Percentiles rank a stretch among this genome's conserved stretches.
Evolutionary conservation across 2,888 invertebrate species (phyloP).

Genomic region (Drosophila buzzatii): DNA sequence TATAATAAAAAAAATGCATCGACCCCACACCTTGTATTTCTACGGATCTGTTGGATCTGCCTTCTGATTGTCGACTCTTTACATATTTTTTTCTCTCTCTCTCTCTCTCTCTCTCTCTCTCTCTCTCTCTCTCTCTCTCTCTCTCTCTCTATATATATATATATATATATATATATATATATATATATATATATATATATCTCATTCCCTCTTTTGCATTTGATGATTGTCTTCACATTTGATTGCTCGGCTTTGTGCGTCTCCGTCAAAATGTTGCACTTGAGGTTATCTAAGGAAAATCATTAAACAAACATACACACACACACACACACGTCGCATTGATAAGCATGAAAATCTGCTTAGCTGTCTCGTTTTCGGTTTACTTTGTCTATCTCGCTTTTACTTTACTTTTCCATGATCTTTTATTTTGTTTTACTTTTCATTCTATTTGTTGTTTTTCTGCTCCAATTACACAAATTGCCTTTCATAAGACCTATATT

Average conservation of each 20-base stretch:
- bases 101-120: no score
- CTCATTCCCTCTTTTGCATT: background rate
- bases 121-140: no score
- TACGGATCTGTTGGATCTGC: conserved; percentile 4
- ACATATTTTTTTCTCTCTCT: background rate
- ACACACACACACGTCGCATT: conserved; percentile 10
- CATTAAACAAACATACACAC: conserved; percentile 55
- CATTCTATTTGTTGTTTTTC: background rate
- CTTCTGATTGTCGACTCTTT: background rate
- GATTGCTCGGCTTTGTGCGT: conserved; percentile 28
- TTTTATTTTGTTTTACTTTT: no score
- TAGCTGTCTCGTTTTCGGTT: conserved; percentile 2
- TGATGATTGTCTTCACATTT: conserved; percentile 32
- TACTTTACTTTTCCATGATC: background rate
- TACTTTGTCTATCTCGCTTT: background rate
- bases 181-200: background rate
- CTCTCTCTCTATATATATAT: background rate
- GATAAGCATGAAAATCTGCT: conserved; percentile 44
- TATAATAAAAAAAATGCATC: no score
- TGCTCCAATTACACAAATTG: background rate
- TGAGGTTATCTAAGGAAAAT: conserved; percentile 73
- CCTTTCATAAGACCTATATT: background rate
- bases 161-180: no score
- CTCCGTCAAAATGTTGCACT: conserved; percentile 64
- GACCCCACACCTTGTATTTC: background rate